These are phyloP conservation scores for Ceratina australensis DNA, from an alignment of 1,140 invertebrate species.

Conservation along the genomic window DNA sequence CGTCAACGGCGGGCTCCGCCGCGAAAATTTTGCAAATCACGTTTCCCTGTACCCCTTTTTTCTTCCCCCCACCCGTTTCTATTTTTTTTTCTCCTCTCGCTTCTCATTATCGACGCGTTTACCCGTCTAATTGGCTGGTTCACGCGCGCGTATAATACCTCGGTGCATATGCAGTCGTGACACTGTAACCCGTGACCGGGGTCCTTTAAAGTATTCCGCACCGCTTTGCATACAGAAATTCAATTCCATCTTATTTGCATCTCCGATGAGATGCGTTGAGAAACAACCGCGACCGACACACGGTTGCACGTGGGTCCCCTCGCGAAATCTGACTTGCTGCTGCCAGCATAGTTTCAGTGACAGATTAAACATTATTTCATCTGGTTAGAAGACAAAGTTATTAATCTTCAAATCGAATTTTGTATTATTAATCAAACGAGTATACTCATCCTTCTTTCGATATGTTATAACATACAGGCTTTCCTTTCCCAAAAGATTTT, in stretches of 20 bases:
- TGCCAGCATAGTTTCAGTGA: no score
- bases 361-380: no score
- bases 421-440: no score
- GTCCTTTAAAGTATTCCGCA: neutral
- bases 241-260: constrained; percentile 3
- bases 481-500: no score
- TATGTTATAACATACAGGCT: no score
- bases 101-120: neutral
- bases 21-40: constrained; percentile 45
- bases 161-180: constrained; percentile 16
- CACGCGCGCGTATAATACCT: constrained; percentile 17
- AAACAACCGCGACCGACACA: no score
- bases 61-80: no score
- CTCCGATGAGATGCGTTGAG: neutral
- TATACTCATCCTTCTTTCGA: no score
- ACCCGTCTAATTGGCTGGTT: constrained; percentile 40
- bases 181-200: constrained; percentile 1
- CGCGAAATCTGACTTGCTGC: no score
- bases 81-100: neutral
- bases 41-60: constrained; percentile 8
- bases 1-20: constrained; percentile 3
- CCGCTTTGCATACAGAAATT: neutral
- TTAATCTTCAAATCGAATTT: no score
- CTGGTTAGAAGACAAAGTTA: no score
- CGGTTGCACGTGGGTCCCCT: no score